Evolutionary conservation across 2,888 invertebrate genomes (phyloP).

Genomic region (Autographa gamma): DNA sequence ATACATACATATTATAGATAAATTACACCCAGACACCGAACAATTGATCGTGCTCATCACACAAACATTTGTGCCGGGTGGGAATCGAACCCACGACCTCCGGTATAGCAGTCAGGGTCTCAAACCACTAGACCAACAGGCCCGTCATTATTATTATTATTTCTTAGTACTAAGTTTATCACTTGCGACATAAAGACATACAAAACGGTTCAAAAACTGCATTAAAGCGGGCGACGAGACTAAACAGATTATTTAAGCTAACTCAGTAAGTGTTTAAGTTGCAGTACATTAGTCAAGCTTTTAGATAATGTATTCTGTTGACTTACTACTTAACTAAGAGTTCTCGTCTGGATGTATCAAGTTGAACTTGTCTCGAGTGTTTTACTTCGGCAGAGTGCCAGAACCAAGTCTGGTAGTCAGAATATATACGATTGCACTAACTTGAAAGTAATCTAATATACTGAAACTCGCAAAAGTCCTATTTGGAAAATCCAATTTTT

Average conservation of each 20-base stretch:
- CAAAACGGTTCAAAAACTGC: not conserved
- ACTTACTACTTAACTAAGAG: not conserved
- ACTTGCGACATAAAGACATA: not conserved
- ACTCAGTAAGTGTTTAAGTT: not conserved
- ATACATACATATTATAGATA: no score
- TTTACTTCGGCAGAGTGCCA: not conserved
- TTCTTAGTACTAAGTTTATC: not conserved
- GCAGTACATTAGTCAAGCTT: not conserved
- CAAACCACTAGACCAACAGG: no score
- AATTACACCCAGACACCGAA: no score
- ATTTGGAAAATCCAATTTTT: no score
- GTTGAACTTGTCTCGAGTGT: not conserved
- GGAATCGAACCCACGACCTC: no score
- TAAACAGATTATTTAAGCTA: not conserved
- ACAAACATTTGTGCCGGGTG: no score
- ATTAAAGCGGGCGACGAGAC: not conserved
- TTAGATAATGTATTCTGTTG: not conserved
- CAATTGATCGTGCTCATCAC: no score
- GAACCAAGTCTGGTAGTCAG: not conserved
- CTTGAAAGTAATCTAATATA: no score
- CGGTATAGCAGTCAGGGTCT: no score
- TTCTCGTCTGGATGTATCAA: slow-evolving; percentile 1
- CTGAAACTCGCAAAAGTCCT: no score
- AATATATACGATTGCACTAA: no score
- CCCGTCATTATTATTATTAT: no score